These are phyloP conservation scores for Drosophila albomicans DNA, from an alignment of 1,140 invertebrate species.

Conservation along the genomic window DNA sequence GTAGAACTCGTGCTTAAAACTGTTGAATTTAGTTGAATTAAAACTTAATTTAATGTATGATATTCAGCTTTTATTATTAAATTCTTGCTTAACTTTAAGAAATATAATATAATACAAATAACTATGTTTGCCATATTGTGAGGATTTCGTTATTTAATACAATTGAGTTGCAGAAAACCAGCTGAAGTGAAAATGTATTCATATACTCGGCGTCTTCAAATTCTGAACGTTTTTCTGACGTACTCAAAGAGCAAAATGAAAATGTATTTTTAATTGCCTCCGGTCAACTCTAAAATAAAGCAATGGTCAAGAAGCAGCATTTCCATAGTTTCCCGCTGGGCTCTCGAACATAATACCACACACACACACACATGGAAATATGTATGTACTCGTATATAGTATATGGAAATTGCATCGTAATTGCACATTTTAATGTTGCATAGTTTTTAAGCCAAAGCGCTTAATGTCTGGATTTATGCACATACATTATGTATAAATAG, in stretches of 20 bases:
- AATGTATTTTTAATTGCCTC: neutral
- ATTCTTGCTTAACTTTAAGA: too few relatives aligned
- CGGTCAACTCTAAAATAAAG: neutral
- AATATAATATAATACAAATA: too few relatives aligned
- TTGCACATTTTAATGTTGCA: slow-evolving; percentile 71
- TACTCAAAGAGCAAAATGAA: neutral
- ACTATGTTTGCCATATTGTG: too few relatives aligned
- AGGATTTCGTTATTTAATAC: too few relatives aligned
- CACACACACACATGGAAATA: neutral
- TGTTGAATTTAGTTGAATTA: too few relatives aligned
- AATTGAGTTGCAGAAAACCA: neutral
- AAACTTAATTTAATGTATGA: too few relatives aligned
- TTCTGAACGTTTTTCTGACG: neutral
- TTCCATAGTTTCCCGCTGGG: slow-evolving; percentile 10
- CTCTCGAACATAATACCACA: neutral
- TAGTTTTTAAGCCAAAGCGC: slow-evolving; percentile 66
- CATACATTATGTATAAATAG: slow-evolving; percentile 68
- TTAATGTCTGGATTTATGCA: slow-evolving; percentile 72
- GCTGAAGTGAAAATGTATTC: neutral
- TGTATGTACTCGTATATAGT: too few relatives aligned
- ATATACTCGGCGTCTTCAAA: neutral
- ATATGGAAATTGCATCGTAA: slow-evolving; percentile 54
- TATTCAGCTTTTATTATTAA: too few relatives aligned
- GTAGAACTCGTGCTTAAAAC: too few relatives aligned
- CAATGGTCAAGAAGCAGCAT: neutral